Evolutionary conservation across 2,113 vertebrate species (phyloP).

Genomic region (Prietella phreatophila): DNA sequence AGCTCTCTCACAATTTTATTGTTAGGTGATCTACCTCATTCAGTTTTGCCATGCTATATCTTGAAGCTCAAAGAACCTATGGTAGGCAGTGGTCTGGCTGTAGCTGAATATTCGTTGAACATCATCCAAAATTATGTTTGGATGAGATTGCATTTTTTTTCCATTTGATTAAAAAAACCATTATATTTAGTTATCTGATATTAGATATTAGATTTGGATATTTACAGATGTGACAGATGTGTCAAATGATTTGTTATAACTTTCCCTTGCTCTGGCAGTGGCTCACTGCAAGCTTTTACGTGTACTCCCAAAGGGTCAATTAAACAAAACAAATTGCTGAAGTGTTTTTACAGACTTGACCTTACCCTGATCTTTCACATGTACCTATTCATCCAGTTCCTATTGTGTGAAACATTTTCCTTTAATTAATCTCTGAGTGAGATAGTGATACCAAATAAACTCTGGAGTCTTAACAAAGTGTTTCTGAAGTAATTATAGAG

Average conservation of each 20-base stretch:
- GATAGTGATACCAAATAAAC: neutral
- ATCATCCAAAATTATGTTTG: neutral
- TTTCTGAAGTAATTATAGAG: neutral
- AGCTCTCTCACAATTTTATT: neutral
- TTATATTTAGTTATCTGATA: neutral
- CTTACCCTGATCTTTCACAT: slow-evolving; percentile 25
- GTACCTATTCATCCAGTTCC: slow-evolving; percentile 3
- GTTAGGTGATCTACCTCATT: neutral
- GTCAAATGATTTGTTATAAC: neutral
- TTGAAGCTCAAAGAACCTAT: neutral
- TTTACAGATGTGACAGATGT: neutral
- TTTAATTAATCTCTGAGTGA: slow-evolving; percentile 29
- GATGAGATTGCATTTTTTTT: neutral
- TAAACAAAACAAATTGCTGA: slow-evolving; percentile 38
- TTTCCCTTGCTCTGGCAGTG: neutral
- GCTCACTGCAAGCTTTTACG: neutral
- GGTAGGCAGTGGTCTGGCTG: no score
- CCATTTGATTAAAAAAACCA: neutral
- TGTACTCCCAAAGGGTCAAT: slow-evolving; percentile 45
- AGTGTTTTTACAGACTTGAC: slow-evolving; percentile 37
- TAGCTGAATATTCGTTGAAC: neutral
- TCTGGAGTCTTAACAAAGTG: neutral
- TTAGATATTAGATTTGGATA: neutral
- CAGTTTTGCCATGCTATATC: neutral
- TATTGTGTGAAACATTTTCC: neutral